Evolutionary conservation across 1,140 invertebrate species (phyloP).

Genomic region (Pectinophora gossypiella): DNA sequence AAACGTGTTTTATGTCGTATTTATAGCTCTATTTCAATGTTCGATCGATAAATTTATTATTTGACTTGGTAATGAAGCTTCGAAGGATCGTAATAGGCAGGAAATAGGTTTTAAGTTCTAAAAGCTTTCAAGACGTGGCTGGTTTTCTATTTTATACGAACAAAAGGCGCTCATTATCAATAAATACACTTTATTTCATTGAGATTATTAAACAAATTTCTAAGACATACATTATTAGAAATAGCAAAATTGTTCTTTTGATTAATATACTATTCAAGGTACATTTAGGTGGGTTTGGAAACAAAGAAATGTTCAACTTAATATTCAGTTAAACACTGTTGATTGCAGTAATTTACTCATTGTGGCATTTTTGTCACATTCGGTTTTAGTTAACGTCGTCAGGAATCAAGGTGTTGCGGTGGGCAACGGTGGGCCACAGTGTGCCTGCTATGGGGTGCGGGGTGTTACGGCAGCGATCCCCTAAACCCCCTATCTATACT

Average conservation of each 20-base stretch:
- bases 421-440: slow-evolving; percentile 15
- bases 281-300: too few species aligned
- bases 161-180: too few species aligned
- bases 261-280: too few species aligned
- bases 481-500: slow-evolving; percentile 33
- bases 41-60: slow-evolving; percentile 16
- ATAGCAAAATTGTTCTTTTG: too few species aligned
- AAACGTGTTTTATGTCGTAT: slow-evolving; percentile 22
- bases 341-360: neutral
- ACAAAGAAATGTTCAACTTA: too few species aligned
- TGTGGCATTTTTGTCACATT: neutral
- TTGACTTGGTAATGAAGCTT: slow-evolving; percentile 5
- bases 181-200: too few species aligned
- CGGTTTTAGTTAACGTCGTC: slow-evolving; percentile 19
- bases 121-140: neutral
- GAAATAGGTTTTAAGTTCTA: neutral
- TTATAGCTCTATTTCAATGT: slow-evolving; percentile 25
- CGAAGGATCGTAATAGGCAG: neutral
- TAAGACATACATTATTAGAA: too few species aligned
- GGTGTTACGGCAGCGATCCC: slow-evolving; percentile 15
- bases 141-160: neutral
- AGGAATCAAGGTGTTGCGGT: slow-evolving; percentile 49
- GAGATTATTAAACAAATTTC: too few species aligned
- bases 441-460: slow-evolving; percentile 7
- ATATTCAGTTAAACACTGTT: neutral